Base-by-base conservation (phyloP, 2,888 invertebrate species). In the Zhuqinia jingwanae region DNA sequence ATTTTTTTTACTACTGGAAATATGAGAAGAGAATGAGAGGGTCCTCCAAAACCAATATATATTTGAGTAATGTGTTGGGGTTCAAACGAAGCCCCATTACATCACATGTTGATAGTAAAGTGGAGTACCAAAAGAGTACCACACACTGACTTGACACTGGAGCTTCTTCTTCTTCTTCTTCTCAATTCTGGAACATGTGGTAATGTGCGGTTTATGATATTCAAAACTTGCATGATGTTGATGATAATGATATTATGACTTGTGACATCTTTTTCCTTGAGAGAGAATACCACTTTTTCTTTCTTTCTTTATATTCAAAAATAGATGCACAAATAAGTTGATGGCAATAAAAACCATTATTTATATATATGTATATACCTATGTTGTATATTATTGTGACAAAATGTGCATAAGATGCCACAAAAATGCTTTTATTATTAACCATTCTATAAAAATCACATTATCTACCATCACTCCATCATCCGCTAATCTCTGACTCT, bases 141-240 rank as follows among this genome's bases (percentile, higher is more conserved):
- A 60, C 30, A 13, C 30, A 13, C 25, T 15, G 11, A 60, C 68
- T 53, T 17, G 5, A 17, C 42, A 47, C 68, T 70, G 68, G 45
- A 70, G 68, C 13, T 70, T 70, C 15, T 53, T 17, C n/a, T 70
- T 2, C 47, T 45, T 53, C 17, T 36, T 70, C 11, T 70, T 45
- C 5, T 17, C 1, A n/a, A 8, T 70, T 70, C 47, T 70, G 68
- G 68, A 70, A 70, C 68, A 70, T 70, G 68, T 70, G 65, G 42
- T 42, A 36, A 10, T 36, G 65, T 30, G 3, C 27, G 63, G 30
- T 30, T 3, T 53, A 11, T 53, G 53, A 75, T 70, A 75, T 75
- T 75, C 53, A 75, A 75, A 50, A 75, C 50, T 42, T 30, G 30
- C n/a, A 25, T 27, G 22, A 20, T 36, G 68, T n/a, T 58, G 30